Percentiles rank a stretch among this genome's conserved stretches.
Evolutionary conservation across 2,113 vertebrate genomes (phyloP).

Genomic region (Nycticebus coucang): DNA sequence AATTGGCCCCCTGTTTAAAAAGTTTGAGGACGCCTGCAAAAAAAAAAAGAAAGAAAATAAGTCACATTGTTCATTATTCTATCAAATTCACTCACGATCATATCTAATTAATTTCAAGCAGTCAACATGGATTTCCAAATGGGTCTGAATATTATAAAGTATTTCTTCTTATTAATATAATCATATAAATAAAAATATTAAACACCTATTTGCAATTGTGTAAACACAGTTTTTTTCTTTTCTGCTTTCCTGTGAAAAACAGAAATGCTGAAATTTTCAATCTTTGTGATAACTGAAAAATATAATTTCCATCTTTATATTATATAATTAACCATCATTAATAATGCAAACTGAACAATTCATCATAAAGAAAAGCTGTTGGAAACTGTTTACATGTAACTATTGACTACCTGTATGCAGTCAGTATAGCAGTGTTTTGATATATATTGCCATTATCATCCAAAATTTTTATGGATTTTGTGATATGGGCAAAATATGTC

Average conservation of each 20-base stretch:
- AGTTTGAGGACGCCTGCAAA: too few species aligned
- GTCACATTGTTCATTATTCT: neutral
- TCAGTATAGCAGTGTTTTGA: neutral
- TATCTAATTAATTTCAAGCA: neutral
- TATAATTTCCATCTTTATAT: conserved; percentile 15
- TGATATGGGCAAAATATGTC: too few species aligned
- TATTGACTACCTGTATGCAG: neutral
- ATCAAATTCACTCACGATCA: neutral
- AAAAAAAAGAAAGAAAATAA: neutral
- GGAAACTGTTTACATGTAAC: neutral
- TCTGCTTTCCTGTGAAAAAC: neutral
- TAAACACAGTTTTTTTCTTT: neutral
- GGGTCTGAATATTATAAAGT: neutral
- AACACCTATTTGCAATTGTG: neutral
- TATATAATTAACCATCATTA: neutral
- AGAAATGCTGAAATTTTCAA: conserved; percentile 24
- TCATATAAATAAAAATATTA: conserved; percentile 32
- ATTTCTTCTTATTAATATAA: neutral
- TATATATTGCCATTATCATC: neutral
- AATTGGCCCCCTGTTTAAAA: too few species aligned
- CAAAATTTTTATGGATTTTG: conserved; percentile 18
- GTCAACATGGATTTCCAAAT: neutral
- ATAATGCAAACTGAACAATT: neutral
- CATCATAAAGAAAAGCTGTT: conserved; percentile 22
- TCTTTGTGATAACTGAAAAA: neutral